Conservation (phyloP, 2,797 vertebrate species). For the Brachyalestes nurse region DNA sequence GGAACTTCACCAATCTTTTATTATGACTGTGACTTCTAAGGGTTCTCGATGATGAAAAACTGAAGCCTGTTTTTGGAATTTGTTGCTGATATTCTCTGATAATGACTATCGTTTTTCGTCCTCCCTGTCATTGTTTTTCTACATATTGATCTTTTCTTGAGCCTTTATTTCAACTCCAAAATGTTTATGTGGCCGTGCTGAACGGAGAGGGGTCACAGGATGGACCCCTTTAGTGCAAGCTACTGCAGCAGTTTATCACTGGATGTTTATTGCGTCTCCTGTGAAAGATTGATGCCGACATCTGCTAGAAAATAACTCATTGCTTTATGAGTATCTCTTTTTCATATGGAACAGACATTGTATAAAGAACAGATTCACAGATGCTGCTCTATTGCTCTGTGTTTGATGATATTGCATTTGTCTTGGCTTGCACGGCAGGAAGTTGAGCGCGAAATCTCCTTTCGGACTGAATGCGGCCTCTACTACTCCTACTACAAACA, state of each 20-base stretch:
- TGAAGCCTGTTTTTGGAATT: background rate
- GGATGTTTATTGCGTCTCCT: constrained; percentile 42
- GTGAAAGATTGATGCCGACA: constrained; percentile 32
- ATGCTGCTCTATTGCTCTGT: constrained; percentile 17
- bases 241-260: constrained; percentile 16
- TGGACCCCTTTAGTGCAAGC: constrained; percentile 4
- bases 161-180: background rate
- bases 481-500: constrained; percentile 99
- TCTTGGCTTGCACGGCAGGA: constrained; percentile 81
- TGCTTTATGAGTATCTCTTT: constrained; percentile 54
- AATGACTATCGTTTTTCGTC: too few species aligned
- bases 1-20: background rate
- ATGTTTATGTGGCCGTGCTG: background rate
- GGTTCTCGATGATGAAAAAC: background rate
- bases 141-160: background rate
- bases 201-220: background rate
- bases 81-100: too few species aligned
- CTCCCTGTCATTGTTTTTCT: too few species aligned
- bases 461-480: constrained; percentile 96
- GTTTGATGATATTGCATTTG: constrained; percentile 39
- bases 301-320: constrained; percentile 7
- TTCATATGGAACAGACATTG: constrained; percentile 52
- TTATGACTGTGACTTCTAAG: background rate
- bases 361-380: constrained; percentile 22
- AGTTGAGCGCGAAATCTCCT: constrained; percentile 97